phyloP scores from a whole-genome alignment of 2,113 vertebrate species.

The Amblyornis subalaris region DNA sequence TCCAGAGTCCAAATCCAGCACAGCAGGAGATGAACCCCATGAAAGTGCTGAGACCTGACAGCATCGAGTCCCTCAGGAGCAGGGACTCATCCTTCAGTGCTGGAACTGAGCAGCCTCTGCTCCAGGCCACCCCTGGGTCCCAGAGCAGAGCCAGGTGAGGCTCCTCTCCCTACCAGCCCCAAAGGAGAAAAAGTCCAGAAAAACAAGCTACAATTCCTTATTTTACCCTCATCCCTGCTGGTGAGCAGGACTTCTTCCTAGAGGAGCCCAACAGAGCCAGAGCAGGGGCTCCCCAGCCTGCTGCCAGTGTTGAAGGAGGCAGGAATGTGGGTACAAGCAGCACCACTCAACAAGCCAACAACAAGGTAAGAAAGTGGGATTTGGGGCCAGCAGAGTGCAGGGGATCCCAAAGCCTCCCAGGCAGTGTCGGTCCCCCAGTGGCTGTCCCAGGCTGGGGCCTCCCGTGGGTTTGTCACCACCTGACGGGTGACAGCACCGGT shows the following conservation, averaged over 20 bases:
- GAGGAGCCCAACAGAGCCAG: neutral
- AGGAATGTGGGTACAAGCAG: neutral
- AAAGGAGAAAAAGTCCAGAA: neutral
- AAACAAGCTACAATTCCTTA: neutral
- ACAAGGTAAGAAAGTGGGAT: neutral
- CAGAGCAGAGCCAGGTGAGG: neutral
- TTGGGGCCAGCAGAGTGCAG: neutral
- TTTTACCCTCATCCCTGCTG: neutral
- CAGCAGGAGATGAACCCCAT: neutral
- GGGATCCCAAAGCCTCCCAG: neutral
- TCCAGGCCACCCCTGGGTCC: neutral
- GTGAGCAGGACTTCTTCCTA: neutral
- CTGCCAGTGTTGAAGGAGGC: neutral
- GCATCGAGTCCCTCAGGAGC: neutral
- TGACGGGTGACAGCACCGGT: rapidly evolving
- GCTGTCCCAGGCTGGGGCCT: neutral
- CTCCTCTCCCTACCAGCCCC: neutral
- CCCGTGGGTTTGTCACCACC: neutral
- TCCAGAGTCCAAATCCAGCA: conserved; percentile 8
- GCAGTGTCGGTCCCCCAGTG: rapidly evolving
- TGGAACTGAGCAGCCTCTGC: neutral
- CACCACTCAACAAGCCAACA: neutral
- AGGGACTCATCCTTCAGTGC: neutral
- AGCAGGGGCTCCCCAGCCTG: neutral
- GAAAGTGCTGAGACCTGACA: conserved; percentile 29